Evolutionary conservation across 1,140 invertebrate genomes (phyloP), one percentile per base, ranked within the genome.

Genomic region (Drosophila eugracilis): DNA sequence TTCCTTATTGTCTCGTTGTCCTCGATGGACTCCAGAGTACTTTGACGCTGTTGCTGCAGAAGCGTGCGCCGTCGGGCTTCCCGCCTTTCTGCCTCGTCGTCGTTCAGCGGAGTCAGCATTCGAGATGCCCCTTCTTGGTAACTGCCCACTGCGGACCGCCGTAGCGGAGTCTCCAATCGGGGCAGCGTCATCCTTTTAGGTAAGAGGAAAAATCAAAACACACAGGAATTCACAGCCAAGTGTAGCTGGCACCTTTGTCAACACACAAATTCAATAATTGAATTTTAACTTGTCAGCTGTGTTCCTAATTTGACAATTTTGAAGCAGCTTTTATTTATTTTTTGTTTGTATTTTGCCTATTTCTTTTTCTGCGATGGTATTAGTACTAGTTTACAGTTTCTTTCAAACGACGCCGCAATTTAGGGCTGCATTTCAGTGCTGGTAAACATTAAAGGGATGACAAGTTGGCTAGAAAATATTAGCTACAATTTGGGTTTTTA

Each of bases 1-100:
- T 78, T 75, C 5, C 77, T 73, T 5, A 92, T 75, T 0, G 89
- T 79, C 48, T 91, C 89, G 30, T 90, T 86, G 6, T 91, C 83
- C 50, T 91, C 90, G 7, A 90, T 71, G 1, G 81, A 81, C 26
- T 74, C 77, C 12, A 77, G 26, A 0, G 42, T 52, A n/a, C 48
- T 71, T 9, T 74, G 28, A 5, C 63, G 45, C 17, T 80, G 49
- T 19, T 80, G 55, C 22, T 85, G 80, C 0, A 84, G 7, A 12
- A 91, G 37, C 0, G 81, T 90, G 0, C 89, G 77, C 3, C 88
- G 66, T 1, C 91, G 63, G 2, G 89, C 89, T 44, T 86, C 78
- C 2, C 76, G 72, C 1, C 91, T 75, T 63, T 92, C 91, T 5
- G 84, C 91, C 52, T 92, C 91, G 59, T 92, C 91, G 45, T 92